A percentile compares a stretch with the other conserved stretches of the same genome.
These are phyloP conservation scores for Dynastes grantii DNA, from an alignment of 2,888 invertebrate species.

Conservation along the genomic window DNA sequence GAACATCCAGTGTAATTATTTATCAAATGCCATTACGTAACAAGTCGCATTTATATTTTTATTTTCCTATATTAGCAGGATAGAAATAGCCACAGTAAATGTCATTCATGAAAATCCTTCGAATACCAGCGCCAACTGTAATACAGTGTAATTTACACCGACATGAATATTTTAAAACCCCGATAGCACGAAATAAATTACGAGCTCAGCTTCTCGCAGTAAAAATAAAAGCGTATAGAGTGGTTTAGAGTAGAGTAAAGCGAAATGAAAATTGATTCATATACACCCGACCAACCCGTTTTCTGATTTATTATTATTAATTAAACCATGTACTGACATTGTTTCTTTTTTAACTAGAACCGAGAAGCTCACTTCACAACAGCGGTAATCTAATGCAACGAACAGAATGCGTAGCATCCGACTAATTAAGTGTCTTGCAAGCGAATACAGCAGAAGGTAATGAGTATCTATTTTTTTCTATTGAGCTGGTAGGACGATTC, in stretches of 20 bases:
- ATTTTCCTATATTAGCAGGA: constrained; percentile 8
- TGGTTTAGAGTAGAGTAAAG: background rate
- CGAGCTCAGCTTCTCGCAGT: background rate
- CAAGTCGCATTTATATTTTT: background rate
- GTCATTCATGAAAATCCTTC: constrained; percentile 47
- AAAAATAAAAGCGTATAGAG: constrained; percentile 15
- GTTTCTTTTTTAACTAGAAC: background rate
- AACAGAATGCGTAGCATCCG: background rate
- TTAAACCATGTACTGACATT: background rate
- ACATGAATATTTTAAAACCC: constrained; percentile 37
- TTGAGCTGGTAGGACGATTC: too few species aligned
- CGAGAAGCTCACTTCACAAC: background rate
- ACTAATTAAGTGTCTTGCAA: constrained; percentile 6
- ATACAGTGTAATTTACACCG: constrained; percentile 37
- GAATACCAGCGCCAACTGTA: constrained; percentile 36
- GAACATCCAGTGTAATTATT: background rate
- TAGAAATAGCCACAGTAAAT: constrained; percentile 45
- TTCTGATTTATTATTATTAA: constrained; percentile 26
- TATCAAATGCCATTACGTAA: constrained; percentile 28
- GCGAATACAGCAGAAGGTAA: too few species aligned
- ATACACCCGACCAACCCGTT: constrained; percentile 7
- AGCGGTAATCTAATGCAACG: background rate
- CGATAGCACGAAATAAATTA: constrained; percentile 33
- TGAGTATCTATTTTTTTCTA: too few species aligned
- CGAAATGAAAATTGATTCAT: constrained; percentile 37